phyloP scores from a whole-genome alignment of 2,888 invertebrate genomes.

The Crioceris asparagi region DNA sequence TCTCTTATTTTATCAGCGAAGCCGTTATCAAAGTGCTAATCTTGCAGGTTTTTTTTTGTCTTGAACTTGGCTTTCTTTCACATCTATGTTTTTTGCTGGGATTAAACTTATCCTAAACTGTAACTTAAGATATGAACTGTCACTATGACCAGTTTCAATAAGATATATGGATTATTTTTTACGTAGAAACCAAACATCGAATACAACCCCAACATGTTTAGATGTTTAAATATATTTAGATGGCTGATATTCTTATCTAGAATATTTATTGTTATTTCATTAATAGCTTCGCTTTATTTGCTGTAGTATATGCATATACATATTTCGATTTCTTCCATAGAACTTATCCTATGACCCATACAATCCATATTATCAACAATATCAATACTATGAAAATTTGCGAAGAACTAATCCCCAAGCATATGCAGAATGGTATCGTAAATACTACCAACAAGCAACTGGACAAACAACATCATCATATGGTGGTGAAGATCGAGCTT shows the following conservation, averaged over 20 bases:
- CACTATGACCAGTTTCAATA: no score
- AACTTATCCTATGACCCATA: conserved; percentile 44
- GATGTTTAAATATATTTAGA: no score
- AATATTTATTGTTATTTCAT: conserved; percentile 5
- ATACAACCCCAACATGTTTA: no score
- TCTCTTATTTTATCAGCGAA: no score
- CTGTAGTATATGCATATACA: neutral
- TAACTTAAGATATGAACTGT: no score
- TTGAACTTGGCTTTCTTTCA: no score
- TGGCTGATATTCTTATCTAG: conserved; percentile 4
- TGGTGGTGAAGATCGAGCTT: conserved; percentile 56
- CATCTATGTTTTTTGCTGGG: no score
- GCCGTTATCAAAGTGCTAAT: no score
- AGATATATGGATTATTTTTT: no score
- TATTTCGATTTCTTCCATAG: neutral
- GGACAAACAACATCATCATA: conserved; percentile 25
- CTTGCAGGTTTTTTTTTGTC: no score
- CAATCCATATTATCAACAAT: conserved; percentile 48
- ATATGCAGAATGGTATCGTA: conserved; percentile 68
- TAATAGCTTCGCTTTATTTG: neutral
- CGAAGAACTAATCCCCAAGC: conserved; percentile 67
- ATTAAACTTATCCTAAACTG: no score
- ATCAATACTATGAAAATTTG: conserved; percentile 69
- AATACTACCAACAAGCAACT: conserved; percentile 43
- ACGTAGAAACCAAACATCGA: no score